Base-by-base conservation (phyloP, 2,797 vertebrate species). In the Anguilla megastoma region DNA sequence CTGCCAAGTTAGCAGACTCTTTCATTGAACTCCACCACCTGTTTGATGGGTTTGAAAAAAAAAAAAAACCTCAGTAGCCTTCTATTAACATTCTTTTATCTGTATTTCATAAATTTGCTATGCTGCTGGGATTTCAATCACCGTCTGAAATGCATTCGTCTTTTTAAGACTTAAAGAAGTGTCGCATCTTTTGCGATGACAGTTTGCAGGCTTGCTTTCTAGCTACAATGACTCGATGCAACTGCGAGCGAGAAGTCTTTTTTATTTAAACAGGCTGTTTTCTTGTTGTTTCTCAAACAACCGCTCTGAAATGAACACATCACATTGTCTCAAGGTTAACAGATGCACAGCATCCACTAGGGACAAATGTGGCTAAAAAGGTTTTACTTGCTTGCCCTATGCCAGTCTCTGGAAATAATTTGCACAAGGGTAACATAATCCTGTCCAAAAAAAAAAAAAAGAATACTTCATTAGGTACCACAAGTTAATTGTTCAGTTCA, bases 401-500 rank as follows among this genome's bases (percentile, higher is more conserved):
- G 85, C 88, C 89, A 84, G 85, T 89, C 63, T 24, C 89, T 87
- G 86, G 58, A 48, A 33, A 87, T 91, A 86, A 88, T 90, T 90
- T 88, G 87, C 86, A 88, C 84, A 80, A 87, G 85, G 88, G 88
- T 84, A 88, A 86, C 86, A 83, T 87, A 91, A 92, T 88, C 79
- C 88, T 89, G 89, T 89, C 95, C 16, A 45, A 21, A 97, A 97
- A 95, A 96, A 96, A 41, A 41, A 97, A 96, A 96, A 96, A 95
- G 33, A 79, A 45, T 41, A 79, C 95, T 96, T 97, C 96, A 96
- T 95, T 95, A 97, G 97, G 97, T 97, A 97, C 98, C 97, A 96
- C 94, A 96, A 96, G 97, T 97, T 97, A 97, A 98, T 97, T 97
- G 97, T 97, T 98, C 97, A 96, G 97, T 96, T 97, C 96, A 96